Percentiles rank a stretch among this genome's conserved stretches.
Evolutionary conservation across 1,140 invertebrate species (phyloP).

Genomic region (Leptinotarsa undecemlineata): DNA sequence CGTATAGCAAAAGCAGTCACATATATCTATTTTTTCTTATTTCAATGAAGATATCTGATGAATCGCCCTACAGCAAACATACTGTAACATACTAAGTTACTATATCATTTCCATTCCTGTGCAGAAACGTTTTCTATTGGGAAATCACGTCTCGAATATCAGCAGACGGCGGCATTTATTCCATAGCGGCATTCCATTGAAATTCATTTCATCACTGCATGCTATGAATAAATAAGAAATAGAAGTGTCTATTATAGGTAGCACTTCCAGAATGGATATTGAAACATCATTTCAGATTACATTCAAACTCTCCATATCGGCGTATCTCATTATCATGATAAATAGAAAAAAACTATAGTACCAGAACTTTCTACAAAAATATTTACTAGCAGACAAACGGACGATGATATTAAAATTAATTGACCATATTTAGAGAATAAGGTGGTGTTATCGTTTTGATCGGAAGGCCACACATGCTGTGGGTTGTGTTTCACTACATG

Average conservation of each 20-base stretch:
- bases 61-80: too few species aligned
- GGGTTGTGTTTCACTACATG: conserved; percentile 1
- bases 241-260: neutral
- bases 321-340: neutral
- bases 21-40: too few species aligned
- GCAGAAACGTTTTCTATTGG: too few species aligned
- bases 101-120: too few species aligned
- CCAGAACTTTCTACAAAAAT: neutral
- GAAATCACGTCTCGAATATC: neutral
- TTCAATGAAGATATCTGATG: too few species aligned
- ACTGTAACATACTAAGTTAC: too few species aligned
- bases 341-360: neutral
- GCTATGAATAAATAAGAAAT: neutral
- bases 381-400: neutral
- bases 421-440: conserved; percentile 6
- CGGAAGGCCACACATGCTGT: conserved; percentile 3
- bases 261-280: neutral
- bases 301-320: neutral
- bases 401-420: neutral
- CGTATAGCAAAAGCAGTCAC: too few species aligned
- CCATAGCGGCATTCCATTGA: neutral
- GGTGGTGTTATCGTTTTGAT: conserved; percentile 5
- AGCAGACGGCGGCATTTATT: neutral
- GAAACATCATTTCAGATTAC: conserved; percentile 1
- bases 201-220: neutral